phyloP scores from a whole-genome alignment of 2,888 invertebrate genomes.

The Megalurothrips usitatus region DNA sequence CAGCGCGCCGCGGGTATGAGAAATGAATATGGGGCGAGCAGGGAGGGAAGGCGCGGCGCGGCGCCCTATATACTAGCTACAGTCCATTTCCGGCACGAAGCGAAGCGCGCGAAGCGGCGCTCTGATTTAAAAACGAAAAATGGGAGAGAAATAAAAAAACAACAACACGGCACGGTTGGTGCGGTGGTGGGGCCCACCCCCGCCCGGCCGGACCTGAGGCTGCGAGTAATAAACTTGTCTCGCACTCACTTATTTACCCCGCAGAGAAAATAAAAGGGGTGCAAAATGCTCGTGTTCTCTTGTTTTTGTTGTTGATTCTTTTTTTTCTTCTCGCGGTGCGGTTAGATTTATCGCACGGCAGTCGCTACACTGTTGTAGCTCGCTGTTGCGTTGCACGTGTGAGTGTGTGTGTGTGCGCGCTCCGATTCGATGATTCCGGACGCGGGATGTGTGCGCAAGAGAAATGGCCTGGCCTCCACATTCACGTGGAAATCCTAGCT shows the following conservation, averaged over 20 bases:
- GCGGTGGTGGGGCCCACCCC: no score
- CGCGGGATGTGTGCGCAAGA: no score
- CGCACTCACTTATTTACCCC: conserved; percentile 24
- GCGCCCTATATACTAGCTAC: background rate
- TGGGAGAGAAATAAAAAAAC: background rate
- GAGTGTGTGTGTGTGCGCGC: background rate
- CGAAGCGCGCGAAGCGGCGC: background rate
- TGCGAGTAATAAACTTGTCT: conserved; percentile 16
- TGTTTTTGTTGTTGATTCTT: background rate
- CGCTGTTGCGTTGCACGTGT: background rate
- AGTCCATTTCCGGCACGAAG: conserved; percentile 13
- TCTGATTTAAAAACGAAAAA: background rate
- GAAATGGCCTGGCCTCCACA: no score
- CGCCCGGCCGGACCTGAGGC: no score
- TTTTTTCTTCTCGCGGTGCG: background rate
- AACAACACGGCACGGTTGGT: background rate
- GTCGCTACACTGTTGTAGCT: background rate
- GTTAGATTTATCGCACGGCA: background rate
- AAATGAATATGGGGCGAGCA: background rate
- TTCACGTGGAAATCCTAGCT: no score
- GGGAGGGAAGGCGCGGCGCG: background rate
- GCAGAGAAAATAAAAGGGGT: conserved; percentile 7
- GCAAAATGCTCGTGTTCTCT: background rate
- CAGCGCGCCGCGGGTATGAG: background rate
- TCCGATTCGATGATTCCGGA: background rate